Percentiles rank a stretch among this genome's conserved stretches.
Conservation (phyloP, 2,888 invertebrate species). For the Gasteruption jaculator region DNA sequence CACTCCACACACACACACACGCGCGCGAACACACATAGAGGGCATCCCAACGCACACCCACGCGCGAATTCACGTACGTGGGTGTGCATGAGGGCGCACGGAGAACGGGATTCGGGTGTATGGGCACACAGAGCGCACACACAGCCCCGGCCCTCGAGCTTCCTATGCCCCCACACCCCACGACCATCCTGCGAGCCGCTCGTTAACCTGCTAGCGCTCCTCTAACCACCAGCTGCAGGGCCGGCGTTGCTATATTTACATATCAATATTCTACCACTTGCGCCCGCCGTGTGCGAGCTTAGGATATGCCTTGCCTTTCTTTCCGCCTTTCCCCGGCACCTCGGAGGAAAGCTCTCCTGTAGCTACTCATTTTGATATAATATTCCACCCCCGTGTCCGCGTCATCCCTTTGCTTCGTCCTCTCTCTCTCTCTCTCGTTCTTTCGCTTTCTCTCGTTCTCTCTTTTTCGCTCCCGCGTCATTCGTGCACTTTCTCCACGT, state of each 20-base stretch:
- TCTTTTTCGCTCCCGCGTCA: too few species aligned
- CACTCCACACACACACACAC: conserved; percentile 13
- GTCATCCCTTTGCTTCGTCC: too few species aligned
- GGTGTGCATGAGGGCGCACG: too few species aligned
- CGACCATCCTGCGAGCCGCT: conserved; percentile 46
- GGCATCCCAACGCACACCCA: conserved; percentile 25
- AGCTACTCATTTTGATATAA: too few species aligned
- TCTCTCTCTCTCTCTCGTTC: conserved; percentile 12
- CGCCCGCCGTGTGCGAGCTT: too few species aligned
- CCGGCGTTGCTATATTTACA: conserved; percentile 43
- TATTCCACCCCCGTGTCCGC: too few species aligned
- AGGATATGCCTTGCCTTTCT: conserved; percentile 23
- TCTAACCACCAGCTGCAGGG: conserved; percentile 33
- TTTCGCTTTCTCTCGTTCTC: too few species aligned
- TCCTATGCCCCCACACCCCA: conserved; percentile 19
- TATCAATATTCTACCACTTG: conserved; percentile 44
- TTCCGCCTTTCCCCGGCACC: conserved; percentile 24
- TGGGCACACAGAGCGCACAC: too few species aligned
- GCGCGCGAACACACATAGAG: too few species aligned
- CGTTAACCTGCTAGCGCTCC: conserved; percentile 50
- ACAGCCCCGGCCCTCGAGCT: conserved; percentile 21
- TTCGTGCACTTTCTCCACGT: too few species aligned
- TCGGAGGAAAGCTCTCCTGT: too few species aligned
- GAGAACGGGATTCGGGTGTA: too few species aligned
- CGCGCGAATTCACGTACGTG: conserved; percentile 14